Evolutionary conservation across 2,888 invertebrate genomes (phyloP), one percentile per base, ranked within the genome.

Genomic region (Eristalis tenax): DNA sequence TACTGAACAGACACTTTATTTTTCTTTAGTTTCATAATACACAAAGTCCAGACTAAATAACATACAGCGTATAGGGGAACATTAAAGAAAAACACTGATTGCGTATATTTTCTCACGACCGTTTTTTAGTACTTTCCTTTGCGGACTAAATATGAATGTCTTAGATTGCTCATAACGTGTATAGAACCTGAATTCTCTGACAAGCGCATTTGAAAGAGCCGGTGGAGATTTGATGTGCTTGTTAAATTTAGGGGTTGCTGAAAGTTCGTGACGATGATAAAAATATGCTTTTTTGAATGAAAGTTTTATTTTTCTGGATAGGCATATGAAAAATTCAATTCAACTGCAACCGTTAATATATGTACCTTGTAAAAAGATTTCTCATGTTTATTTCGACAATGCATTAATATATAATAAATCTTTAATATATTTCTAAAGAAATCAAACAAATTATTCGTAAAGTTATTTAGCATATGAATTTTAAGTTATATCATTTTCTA

Each of bases 121-220:
- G 92, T 91, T 90, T 90, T 90, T 91, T 91, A 91, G 91, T 91
- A 93, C 91, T 92, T 92, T 91, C 91, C 91, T 91, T 91, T 91
- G 90, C 91, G 92, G 91, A 93, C 92, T 93, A 91, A 92, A 90
- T 88, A 80, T 86, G 85, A 89, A 89, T 88, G 77, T 81, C 81
- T 81, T 88, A 84, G 71, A 89, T 83, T 83, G 78, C 73, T 74
- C 68, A 76, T 70, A 73, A 64, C 71, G 63, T 38, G 61, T 77
- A 74, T 70, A 74, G 84, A 84, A 73, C 84, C 81, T 64, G 77
- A 80, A 80, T 83, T 83, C 64, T 71, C 76, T 76, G 87, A 87
- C 87, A 87, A 73, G 87, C 87, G 87, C 87, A 87, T 69, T 83
- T 65, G 79, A 56, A 80, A 59, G 26, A 23, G 26, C 65, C 70